phyloP scores from a whole-genome alignment of 1,140 invertebrate species.

The Drosophila pseudoananassae region DNA sequence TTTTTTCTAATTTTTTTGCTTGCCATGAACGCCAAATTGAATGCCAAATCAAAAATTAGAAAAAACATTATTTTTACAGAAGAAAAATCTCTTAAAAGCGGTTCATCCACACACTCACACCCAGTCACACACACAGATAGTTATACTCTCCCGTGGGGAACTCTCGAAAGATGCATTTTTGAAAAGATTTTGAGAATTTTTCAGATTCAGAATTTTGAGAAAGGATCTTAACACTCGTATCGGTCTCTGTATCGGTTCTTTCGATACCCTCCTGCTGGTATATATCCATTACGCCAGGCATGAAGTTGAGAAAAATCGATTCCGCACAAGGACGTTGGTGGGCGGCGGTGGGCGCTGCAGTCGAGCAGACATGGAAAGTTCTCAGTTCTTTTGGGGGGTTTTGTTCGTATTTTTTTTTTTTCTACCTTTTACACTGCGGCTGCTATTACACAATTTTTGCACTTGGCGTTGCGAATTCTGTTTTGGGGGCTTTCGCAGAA shows the following conservation, averaged over 20 bases:
- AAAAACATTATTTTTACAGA: conserved; percentile 31
- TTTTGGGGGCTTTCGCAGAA: conserved; percentile 66
- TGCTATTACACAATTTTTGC: conserved; percentile 77
- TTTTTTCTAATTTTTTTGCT: background rate
- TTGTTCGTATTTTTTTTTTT: conserved; percentile 12
- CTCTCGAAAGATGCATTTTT: conserved; percentile 33
- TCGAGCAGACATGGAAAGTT: conserved; percentile 38
- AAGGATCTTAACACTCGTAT: background rate
- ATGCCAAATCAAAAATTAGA: conserved; percentile 52
- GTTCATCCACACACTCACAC: background rate
- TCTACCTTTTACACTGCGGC: conserved; percentile 77
- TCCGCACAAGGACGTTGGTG: conserved; percentile 79
- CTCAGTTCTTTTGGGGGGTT: conserved; percentile 18
- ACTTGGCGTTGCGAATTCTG: conserved; percentile 66
- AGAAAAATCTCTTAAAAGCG: conserved; percentile 16
- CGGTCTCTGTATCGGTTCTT: conserved; percentile 11
- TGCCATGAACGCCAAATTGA: conserved; percentile 19
- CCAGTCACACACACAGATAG: conserved; percentile 11
- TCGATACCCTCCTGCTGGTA: conserved; percentile 9
- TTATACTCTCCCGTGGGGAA: conserved; percentile 23
- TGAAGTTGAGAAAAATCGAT: conserved; percentile 83
- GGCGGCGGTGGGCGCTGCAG: conserved; percentile 50
- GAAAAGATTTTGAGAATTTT: conserved; percentile 14
- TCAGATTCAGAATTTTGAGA: too few species aligned
- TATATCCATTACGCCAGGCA: conserved; percentile 71